phyloP scores from a whole-genome alignment of 2,888 invertebrate genomes.

The Buathra laborator region DNA sequence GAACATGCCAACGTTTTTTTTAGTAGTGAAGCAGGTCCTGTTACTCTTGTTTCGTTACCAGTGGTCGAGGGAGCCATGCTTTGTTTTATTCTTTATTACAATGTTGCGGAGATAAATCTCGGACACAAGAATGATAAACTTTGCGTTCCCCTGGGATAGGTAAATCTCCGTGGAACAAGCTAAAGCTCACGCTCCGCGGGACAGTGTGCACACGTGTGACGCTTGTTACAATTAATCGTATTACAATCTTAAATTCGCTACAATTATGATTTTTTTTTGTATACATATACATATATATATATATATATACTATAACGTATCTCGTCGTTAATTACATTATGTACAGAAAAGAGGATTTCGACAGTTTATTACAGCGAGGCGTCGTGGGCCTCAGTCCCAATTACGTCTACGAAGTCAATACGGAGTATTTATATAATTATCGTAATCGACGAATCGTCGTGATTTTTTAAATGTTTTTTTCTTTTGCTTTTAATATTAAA shows the following conservation, averaged over 20 bases:
- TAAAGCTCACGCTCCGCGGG: slow-evolving; percentile 48
- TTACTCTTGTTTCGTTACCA: slow-evolving; percentile 59
- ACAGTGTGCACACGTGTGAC: slow-evolving; percentile 56
- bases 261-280: slow-evolving; percentile 43
- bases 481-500: slow-evolving; percentile 7
- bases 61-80: slow-evolving; percentile 50
- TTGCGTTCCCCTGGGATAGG: slow-evolving; percentile 28
- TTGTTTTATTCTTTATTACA: slow-evolving; percentile 6
- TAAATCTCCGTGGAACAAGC: slow-evolving; percentile 42
- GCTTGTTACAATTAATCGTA: slow-evolving; percentile 61
- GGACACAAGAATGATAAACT: slow-evolving; percentile 28
- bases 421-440: slow-evolving; percentile 66
- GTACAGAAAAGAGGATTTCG: slow-evolving; percentile 69
- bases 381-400: slow-evolving; percentile 48
- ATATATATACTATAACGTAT: slow-evolving; percentile 58
- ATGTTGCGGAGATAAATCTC: slow-evolving; percentile 7
- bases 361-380: slow-evolving; percentile 58
- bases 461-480: slow-evolving; percentile 16
- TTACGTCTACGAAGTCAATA: slow-evolving; percentile 68
- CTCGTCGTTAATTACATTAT: slow-evolving; percentile 72
- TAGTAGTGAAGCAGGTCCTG: slow-evolving; percentile 52
- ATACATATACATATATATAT: slow-evolving; percentile 52
- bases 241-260: slow-evolving; percentile 65
- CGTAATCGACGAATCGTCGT: slow-evolving; percentile 63
- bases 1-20: slow-evolving; percentile 65